phyloP scores from a whole-genome alignment of 2,797 vertebrate genomes.

The Podargus strigoides region DNA sequence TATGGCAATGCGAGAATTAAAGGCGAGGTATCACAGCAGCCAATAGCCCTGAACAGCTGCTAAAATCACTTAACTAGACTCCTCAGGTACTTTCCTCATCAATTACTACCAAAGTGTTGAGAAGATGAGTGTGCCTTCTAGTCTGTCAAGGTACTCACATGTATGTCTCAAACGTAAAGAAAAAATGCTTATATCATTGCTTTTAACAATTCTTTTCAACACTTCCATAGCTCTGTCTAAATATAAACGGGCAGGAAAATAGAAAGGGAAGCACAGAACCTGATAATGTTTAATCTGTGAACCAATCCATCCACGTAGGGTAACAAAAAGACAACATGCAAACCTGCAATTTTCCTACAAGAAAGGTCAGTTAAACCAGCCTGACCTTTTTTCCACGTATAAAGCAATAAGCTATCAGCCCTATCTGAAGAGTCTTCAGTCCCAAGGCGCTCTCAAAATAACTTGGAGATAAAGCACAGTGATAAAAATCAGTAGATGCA shows the following conservation, averaged over 20 bases:
- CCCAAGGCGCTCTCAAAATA: not conserved
- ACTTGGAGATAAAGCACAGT: not conserved
- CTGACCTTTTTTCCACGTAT: not conserved
- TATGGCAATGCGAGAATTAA: not conserved
- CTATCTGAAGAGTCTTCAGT: not conserved
- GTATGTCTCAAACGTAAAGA: not conserved
- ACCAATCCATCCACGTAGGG: not conserved
- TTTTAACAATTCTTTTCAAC: not conserved
- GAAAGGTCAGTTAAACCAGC: slow-evolving; percentile 13
- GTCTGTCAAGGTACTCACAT: not conserved
- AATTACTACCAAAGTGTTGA: not conserved
- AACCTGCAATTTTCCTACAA: not conserved
- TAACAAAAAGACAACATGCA: not conserved
- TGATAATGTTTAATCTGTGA: not conserved
- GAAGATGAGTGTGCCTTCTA: not conserved
- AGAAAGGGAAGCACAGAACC: not conserved
- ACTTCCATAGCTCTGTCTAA: not conserved
- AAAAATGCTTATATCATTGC: not conserved
- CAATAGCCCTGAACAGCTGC: not conserved
- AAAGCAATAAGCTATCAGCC: not conserved
- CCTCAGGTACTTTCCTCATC: not conserved
- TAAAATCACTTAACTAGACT: not conserved
- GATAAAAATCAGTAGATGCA: not conserved
- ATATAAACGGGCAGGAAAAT: not conserved
- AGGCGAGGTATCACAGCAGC: not conserved